Conservation (phyloP, 2,113 vertebrate species). For the Gasterosteus nipponicus region DNA sequence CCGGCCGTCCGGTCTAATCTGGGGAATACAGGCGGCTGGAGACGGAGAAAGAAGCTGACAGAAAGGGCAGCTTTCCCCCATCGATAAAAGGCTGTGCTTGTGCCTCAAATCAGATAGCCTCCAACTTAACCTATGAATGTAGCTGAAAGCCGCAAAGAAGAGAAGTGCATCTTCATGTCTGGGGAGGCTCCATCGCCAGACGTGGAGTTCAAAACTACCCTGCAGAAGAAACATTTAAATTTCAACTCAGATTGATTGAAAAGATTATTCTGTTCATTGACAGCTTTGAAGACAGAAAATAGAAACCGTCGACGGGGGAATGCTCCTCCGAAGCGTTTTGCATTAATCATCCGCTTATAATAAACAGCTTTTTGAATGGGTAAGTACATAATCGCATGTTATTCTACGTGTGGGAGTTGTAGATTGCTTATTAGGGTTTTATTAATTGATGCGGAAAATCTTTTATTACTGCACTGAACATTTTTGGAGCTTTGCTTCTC, state of each 20-base stretch:
- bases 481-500: constrained; percentile 1
- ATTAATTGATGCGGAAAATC: constrained; percentile 47
- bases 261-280: background rate
- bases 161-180: constrained; percentile 43
- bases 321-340: constrained; percentile 21
- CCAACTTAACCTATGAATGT: constrained; percentile 70
- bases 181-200: constrained; percentile 17
- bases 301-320: constrained; percentile 10
- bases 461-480: constrained; percentile 23
- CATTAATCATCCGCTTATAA: constrained; percentile 33
- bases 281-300: constrained; percentile 9
- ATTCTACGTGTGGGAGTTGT: constrained; percentile 29
- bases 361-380: constrained; percentile 38
- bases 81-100: constrained; percentile 63
- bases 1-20: constrained; percentile 67
- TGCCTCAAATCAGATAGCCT: constrained; percentile 61
- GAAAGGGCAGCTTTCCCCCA: constrained; percentile 66
- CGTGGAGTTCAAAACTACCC: constrained; percentile 27
- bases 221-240: constrained; percentile 34
- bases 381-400: constrained; percentile 31
- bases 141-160: constrained; percentile 26
- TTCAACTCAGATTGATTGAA: constrained; percentile 15
- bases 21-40: constrained; percentile 52
- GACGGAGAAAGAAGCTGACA: constrained; percentile 56
- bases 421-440: constrained; percentile 35